Conservation (phyloP, 1,140 invertebrate species). For the Dermatophagoides farinae region DNA sequence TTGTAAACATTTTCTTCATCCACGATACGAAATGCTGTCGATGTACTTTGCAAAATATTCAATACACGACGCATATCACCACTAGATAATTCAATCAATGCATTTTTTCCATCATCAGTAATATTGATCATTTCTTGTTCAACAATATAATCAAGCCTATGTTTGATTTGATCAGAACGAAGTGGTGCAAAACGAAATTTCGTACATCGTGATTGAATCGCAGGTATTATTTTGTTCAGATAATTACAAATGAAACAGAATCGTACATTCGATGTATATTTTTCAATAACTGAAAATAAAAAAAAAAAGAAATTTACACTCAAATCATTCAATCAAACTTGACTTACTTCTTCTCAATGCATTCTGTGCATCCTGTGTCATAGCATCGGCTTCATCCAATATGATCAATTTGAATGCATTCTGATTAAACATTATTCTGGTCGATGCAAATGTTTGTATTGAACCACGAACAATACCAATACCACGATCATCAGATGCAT, state of each 20-base stretch:
- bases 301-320: background rate
- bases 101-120: constrained; percentile 72
- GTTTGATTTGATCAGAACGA: constrained; percentile 53
- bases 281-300: constrained; percentile 69
- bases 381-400: constrained; percentile 97
- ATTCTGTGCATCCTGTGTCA: constrained; percentile 99
- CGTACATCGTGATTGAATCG: constrained; percentile 90
- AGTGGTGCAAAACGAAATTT: constrained; percentile 90
- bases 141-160: constrained; percentile 65
- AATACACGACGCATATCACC: constrained; percentile 98
- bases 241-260: constrained; percentile 99
- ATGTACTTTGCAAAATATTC: constrained; percentile 76
- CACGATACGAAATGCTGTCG: constrained; percentile 56
- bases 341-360: constrained; percentile 73
- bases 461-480: constrained; percentile 87
- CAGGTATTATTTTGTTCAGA: constrained; percentile 91
- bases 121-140: constrained; percentile 64
- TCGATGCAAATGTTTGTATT: constrained; percentile 94
- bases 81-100: constrained; percentile 62
- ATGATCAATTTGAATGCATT: constrained; percentile 89
- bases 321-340: constrained; percentile 11
- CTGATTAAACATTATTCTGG: constrained; percentile 77
- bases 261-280: constrained; percentile 90
- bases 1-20: constrained; percentile 81
- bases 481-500: constrained; percentile 97